These are phyloP conservation scores for Drosophila monieri DNA, from an alignment of 2,888 invertebrate species.

Conservation along the genomic window DNA sequence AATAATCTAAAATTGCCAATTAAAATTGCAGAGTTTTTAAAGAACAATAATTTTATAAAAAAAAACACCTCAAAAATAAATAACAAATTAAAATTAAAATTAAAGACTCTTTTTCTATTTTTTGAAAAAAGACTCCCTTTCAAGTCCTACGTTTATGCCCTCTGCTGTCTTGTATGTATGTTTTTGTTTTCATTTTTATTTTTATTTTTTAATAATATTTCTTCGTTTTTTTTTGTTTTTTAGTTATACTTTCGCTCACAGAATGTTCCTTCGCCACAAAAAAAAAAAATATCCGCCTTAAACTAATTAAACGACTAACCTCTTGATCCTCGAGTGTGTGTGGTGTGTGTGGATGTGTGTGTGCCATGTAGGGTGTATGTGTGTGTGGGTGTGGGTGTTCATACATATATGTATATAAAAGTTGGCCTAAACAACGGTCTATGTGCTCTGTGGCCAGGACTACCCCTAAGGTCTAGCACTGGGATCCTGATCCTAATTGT, in stretches of 20 bases:
- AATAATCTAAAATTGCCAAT: no score
- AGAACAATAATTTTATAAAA: neutral
- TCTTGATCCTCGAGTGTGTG: conserved; percentile 12
- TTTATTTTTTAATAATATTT: neutral
- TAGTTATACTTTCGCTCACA: conserved; percentile 44
- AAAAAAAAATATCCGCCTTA: conserved; percentile 59
- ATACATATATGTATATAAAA: conserved; percentile 65
- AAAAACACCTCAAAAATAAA: no score
- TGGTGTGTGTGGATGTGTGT: neutral
- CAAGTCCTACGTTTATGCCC: conserved; percentile 12
- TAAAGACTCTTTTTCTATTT: neutral
- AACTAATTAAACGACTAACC: conserved; percentile 57
- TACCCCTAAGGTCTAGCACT: conserved; percentile 12
- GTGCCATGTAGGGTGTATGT: conserved; percentile 1
- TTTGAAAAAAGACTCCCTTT: no score
- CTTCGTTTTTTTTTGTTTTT: conserved; percentile 7
- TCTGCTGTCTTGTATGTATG: conserved; percentile 16
- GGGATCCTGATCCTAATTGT: conserved; percentile 83
- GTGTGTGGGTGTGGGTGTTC: conserved; percentile 8
- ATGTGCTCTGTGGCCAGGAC: conserved; percentile 17
- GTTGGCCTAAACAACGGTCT: conserved; percentile 69
- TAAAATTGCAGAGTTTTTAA: neutral
- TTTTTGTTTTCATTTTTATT: neutral
- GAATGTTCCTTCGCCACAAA: conserved; percentile 45
- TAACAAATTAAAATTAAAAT: no score